A percentile compares a stretch with the other conserved stretches of the same genome.
These are phyloP conservation scores for Ophion obscuratus DNA, from an alignment of 2,888 invertebrate genomes.

Conservation along the genomic window DNA sequence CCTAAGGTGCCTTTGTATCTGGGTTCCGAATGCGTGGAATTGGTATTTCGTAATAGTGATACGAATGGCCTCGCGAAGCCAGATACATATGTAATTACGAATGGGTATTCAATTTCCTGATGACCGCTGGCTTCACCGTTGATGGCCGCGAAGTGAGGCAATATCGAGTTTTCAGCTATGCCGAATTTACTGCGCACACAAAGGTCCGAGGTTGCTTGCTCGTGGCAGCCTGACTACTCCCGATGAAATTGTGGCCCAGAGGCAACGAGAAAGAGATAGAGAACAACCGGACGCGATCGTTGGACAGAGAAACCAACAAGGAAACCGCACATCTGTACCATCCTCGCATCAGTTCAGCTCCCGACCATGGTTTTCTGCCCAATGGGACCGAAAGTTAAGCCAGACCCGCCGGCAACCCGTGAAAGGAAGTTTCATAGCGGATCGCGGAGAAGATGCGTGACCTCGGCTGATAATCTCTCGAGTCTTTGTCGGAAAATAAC, in stretches of 20 bases:
- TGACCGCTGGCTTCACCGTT: slow-evolving; percentile 33
- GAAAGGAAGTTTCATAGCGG: neutral
- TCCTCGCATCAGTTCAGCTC: slow-evolving; percentile 36
- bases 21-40: neutral
- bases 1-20: neutral
- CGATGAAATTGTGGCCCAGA: slow-evolving; percentile 70
- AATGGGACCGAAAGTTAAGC: slow-evolving; percentile 59
- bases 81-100: slow-evolving; percentile 2
- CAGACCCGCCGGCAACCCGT: slow-evolving; percentile 18
- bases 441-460: slow-evolving; percentile 39
- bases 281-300: slow-evolving; percentile 15
- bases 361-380: slow-evolving; percentile 46
- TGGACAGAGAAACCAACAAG: slow-evolving; percentile 38
- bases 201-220: slow-evolving; percentile 68
- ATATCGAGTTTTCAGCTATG: slow-evolving; percentile 65
- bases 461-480: slow-evolving; percentile 44
- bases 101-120: slow-evolving; percentile 19
- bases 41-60: neutral
- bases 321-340: slow-evolving; percentile 44
- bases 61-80: neutral
- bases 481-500: slow-evolving; percentile 48
- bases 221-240: slow-evolving; percentile 66
- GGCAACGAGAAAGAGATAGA: slow-evolving; percentile 38
- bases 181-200: slow-evolving; percentile 73
- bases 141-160: slow-evolving; percentile 33